phyloP scores from a whole-genome alignment of 2,888 invertebrate genomes.

The Andrena minutula region DNA sequence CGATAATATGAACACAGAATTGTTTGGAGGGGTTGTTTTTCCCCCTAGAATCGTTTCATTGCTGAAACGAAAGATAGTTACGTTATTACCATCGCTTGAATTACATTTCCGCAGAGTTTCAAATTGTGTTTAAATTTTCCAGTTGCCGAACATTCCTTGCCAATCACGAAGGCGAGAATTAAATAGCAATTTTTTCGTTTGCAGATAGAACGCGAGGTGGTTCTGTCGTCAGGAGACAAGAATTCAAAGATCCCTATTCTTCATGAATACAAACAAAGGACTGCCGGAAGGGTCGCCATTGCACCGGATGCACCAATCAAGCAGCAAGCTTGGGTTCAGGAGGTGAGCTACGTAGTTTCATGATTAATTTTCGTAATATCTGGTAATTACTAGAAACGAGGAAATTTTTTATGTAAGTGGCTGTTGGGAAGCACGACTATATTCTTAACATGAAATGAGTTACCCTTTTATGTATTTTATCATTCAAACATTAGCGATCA shows the following conservation, averaged over 20 bases:
- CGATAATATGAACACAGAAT: no score
- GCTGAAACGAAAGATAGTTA: no score
- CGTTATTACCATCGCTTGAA: no score
- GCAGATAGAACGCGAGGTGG: slow-evolving; percentile 93
- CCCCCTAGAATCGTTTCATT: no score
- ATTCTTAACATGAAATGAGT: no score
- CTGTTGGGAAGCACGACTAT: not conserved
- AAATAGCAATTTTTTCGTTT: slow-evolving; percentile 59
- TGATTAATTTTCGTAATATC: slow-evolving; percentile 10
- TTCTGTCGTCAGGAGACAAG: slow-evolving; percentile 91
- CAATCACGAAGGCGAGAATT: not conserved
- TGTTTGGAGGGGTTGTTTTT: no score
- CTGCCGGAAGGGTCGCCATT: slow-evolving; percentile 86
- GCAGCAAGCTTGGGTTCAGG: slow-evolving; percentile 89
- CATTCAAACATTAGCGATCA: no score
- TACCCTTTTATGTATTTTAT: no score
- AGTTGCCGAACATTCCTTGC: no score
- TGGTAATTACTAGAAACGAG: not conserved
- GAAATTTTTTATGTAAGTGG: not conserved
- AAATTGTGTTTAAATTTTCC: not conserved
- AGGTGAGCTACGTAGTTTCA: slow-evolving; percentile 75
- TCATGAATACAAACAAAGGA: slow-evolving; percentile 89
- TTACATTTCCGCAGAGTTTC: not conserved
- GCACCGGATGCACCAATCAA: slow-evolving; percentile 92
- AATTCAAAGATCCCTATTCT: slow-evolving; percentile 92